Evolutionary conservation across 2,797 vertebrate genomes (phyloP), one percentile per base, ranked within the genome.

Genomic region (Ctenopoma multispine): DNA sequence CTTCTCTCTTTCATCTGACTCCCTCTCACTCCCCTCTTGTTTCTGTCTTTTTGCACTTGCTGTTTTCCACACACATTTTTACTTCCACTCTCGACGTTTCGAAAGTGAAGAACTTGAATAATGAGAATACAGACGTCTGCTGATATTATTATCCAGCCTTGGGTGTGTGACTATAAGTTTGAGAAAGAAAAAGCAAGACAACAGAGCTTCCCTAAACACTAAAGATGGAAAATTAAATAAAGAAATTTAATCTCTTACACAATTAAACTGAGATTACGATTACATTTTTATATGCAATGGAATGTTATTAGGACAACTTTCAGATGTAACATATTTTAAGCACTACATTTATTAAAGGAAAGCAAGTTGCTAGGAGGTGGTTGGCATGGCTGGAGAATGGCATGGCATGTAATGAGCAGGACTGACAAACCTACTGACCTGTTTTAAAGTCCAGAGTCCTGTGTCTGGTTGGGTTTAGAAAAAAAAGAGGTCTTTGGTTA

Each of bases 31-130:
- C 23, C 56, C 43, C 21, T 20, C 53, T 46, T 71, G 5, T 6
- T 4, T 12, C 54, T 29, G 7, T 74, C 18, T 79, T 74, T 69
- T 62, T 75, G 55, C 68, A 60, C 72, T 38, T 63, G 49, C 69
- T 63, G 51, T 68, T 76, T 84, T 64, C 57, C 12, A 24, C 40
- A 43, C 18, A 46, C 15, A 55, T 69, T 70, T 46, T 60, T 54
- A 57, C 60, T 69, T 67, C 43, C n/a, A 15, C 0, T 63, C 12
- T 69, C 38, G 53, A 74, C 48, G 67, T 69, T 68, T 82, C 48
- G 74, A 51, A 80, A 80, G 75, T 73, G 62, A 62, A 44, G 59
- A 67, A 75, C 41, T 67, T 83, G 57, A 83, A 75, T 83, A 66
- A 77, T 70, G 47, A 54, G 65, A 38, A 75, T 72, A 34, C 48